These are phyloP conservation scores for Xiphydria camelus DNA, from an alignment of 2,888 invertebrate genomes.

Conservation along the genomic window DNA sequence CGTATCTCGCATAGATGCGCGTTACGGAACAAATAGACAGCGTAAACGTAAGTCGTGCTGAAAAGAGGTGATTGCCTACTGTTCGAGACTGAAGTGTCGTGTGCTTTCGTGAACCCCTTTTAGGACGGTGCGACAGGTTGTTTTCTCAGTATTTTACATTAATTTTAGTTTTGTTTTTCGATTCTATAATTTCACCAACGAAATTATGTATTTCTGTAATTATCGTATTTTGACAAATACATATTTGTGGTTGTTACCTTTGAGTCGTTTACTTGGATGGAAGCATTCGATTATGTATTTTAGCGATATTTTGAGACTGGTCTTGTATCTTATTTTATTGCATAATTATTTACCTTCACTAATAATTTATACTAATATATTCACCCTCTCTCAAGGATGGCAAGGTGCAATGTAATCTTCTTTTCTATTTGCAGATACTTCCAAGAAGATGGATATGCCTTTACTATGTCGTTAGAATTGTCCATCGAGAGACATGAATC, in stretches of 20 bases:
- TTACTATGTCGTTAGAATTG: slow-evolving; percentile 10
- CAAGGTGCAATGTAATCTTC: too few species aligned
- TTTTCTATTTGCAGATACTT: slow-evolving; percentile 27
- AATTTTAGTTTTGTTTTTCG: neutral
- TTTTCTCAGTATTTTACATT: neutral
- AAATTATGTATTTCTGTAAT: too few species aligned
- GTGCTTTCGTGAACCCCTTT: neutral
- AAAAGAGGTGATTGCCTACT: too few species aligned
- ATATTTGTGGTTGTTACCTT: too few species aligned
- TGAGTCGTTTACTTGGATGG: neutral
- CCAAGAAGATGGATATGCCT: slow-evolving; percentile 22
- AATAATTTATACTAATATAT: too few species aligned
- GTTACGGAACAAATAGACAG: too few species aligned
- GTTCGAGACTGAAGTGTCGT: too few species aligned
- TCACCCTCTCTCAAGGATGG: too few species aligned
- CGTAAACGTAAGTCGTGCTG: too few species aligned
- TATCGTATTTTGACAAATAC: neutral
- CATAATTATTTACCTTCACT: slow-evolving; percentile 1
- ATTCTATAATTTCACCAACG: too few species aligned
- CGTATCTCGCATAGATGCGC: too few species aligned
- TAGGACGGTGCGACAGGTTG: neutral
- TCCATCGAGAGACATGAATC: slow-evolving; percentile 24
- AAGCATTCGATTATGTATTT: neutral
- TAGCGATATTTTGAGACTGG: slow-evolving; percentile 4
- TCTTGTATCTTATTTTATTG: slow-evolving; percentile 10